phyloP scores from a whole-genome alignment of 35 echinoderm and acorn worm species.

The Ptychodera flava region DNA sequence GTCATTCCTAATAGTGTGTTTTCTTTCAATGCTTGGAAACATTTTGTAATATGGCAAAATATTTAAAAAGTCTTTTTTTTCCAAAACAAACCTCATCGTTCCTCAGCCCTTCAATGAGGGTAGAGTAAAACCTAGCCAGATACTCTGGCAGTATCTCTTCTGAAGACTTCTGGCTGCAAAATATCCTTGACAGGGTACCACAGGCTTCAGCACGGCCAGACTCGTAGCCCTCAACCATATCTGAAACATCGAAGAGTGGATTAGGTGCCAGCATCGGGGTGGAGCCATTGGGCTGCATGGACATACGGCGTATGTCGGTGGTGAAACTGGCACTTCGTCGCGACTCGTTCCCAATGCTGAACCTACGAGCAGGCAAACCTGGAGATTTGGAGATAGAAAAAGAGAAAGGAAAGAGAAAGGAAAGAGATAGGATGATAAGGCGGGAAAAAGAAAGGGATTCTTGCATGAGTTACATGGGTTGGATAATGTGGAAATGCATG shows the following conservation, averaged over 20 bases:
- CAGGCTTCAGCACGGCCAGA: constrained; percentile 90
- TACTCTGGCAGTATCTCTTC: constrained; percentile 83
- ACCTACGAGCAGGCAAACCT: background rate
- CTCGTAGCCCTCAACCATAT: constrained; percentile 77
- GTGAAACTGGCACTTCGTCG: background rate
- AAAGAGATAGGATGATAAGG: background rate
- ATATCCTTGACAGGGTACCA: constrained; percentile 81
- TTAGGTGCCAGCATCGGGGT: background rate
- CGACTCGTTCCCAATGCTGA: background rate
- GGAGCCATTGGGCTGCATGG: constrained; percentile 13
- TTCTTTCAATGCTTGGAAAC: no score
- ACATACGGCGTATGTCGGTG: constrained; percentile 13
- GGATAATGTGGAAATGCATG: no score
- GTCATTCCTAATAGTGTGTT: no score
- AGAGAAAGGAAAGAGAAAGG: background rate
- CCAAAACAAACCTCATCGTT: constrained; percentile 59
- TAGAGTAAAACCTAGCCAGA: constrained; percentile 76
- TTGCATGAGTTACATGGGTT: background rate
- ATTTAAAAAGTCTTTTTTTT: no score
- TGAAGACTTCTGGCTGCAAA: constrained; percentile 58
- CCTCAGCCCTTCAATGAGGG: constrained; percentile 61
- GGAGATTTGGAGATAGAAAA: background rate
- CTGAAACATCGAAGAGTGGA: constrained; percentile 49
- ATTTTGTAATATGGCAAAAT: no score
- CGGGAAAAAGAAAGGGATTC: background rate